These are phyloP conservation scores for Peromyscus eremicus DNA, from an alignment of 2,797 vertebrate species.

Conservation along the genomic window DNA sequence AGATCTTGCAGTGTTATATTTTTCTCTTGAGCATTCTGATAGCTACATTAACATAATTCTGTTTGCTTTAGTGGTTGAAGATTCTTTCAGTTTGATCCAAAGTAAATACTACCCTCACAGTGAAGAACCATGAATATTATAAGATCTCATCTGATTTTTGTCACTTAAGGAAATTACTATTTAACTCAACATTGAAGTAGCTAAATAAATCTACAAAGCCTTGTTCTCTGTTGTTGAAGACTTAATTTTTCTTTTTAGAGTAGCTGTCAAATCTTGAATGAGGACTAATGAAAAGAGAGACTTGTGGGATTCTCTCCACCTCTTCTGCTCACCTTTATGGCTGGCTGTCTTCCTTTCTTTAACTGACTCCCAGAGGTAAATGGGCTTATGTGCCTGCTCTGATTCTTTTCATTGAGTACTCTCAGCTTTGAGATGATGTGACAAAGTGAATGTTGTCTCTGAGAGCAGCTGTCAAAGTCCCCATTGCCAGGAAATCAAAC, in stretches of 20 bases:
- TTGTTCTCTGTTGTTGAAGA: slow-evolving; percentile 35
- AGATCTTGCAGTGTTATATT: neutral
- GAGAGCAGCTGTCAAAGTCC: neutral
- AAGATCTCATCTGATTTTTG: slow-evolving; percentile 43
- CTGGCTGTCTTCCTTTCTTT: neutral
- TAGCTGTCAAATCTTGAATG: neutral
- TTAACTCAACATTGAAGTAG: slow-evolving; percentile 27
- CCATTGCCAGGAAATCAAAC: neutral
- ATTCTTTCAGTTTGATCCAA: slow-evolving; percentile 8
- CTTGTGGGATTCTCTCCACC: neutral
- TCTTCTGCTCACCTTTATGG: neutral
- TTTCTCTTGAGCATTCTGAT: slow-evolving; percentile 33
- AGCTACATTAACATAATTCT: neutral
- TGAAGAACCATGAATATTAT: neutral
- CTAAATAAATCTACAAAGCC: slow-evolving; percentile 6
- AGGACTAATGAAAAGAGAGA: neutral
- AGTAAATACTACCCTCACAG: neutral
- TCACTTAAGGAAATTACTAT: slow-evolving; percentile 29
- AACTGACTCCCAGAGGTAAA: neutral
- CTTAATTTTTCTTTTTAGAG: neutral
- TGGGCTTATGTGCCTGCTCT: neutral
- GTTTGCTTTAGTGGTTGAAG: slow-evolving; percentile 24
- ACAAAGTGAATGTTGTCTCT: neutral
- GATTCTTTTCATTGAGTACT: neutral
- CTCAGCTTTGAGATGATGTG: neutral